Base-by-base conservation (phyloP, 1,140 invertebrate genomes). In the Drosophila yakuba region DNA sequence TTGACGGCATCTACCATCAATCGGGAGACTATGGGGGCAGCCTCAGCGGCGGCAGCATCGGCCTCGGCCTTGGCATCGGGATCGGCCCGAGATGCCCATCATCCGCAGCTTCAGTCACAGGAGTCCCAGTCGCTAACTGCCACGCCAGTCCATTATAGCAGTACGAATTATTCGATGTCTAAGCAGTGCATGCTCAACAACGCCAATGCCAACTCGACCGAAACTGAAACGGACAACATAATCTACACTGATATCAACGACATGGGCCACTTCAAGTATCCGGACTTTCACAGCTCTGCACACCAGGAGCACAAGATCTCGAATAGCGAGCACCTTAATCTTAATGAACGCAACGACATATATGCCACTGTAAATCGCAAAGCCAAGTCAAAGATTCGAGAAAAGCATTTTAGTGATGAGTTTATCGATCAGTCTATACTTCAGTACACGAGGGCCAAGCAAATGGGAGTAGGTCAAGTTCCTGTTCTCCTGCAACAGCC, bases 101-200 rank as follows among this genome's bases (percentile, higher is more conserved):
- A 76, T 83, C 86, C 71, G 86, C 90, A 77, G 84, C 91, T 89
- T 90, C 91, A 75, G 68, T 91, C 78, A 90, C 91, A 90, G 84
- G 89, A 92, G 84, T 90, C 84, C 86, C 91, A 92, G 90, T 92
- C 91, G 55, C 91, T 92, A 80, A 81, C 83, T 92, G 91, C 72
- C 91, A 92, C 86, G 66, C 91, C 86, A 92, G 81, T 88, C 80
- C 92, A 91, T 92, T 92, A 92, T 92, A 92, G 91, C 92, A 92
- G 83, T 92, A 92, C 92, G 71, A 92, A 72, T 72, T 92, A 91
- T 92, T 92, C 90, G 92, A 92, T 92, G 92, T 92, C 92, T 92
- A 92, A 92, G 67, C 91, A 92, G 78, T 91, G 83, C 75, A 91
- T 92, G 86, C 77, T 92, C 20, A 92, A 92, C 64, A 92, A 90